A percentile compares a stretch with the other conserved stretches of the same genome.
phyloP scores from a whole-genome alignment of 2,888 invertebrate species.

The Ormyrus thymus region DNA sequence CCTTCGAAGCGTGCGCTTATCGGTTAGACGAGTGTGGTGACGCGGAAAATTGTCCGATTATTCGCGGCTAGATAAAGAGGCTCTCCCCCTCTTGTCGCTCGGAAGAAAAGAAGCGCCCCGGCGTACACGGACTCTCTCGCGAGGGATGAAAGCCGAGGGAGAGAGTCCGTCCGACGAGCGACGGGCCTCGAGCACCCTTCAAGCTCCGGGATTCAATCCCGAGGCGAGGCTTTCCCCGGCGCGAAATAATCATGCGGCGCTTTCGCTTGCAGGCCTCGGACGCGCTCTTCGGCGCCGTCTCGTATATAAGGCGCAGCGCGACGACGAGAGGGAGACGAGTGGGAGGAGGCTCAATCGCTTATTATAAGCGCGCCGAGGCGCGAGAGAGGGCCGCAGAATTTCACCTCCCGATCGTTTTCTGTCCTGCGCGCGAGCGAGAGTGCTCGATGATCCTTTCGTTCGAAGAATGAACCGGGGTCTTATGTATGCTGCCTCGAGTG shows the following conservation, averaged over 20 bases:
- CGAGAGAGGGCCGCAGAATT: neutral
- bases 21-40: slow-evolving; percentile 66
- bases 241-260: slow-evolving; percentile 72
- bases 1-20: slow-evolving; percentile 55
- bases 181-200: slow-evolving; percentile 69
- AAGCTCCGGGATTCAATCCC: slow-evolving; percentile 71
- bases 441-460: slow-evolving; percentile 15
- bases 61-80: slow-evolving; percentile 70
- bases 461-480: neutral
- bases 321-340: slow-evolving; percentile 2
- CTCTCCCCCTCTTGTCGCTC: slow-evolving; percentile 59
- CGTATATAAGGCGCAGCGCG: slow-evolving; percentile 7
- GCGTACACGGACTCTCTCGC: too few species aligned
- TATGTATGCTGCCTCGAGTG: too few species aligned
- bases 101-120: slow-evolving; percentile 17
- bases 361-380: neutral
- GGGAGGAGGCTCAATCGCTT: neutral
- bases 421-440: neutral
- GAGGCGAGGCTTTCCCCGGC: slow-evolving; percentile 59
- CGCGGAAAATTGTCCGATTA: slow-evolving; percentile 72
- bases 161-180: slow-evolving; percentile 57
- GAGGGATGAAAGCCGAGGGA: neutral
- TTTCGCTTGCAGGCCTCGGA: slow-evolving; percentile 67
- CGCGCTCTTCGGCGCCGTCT: slow-evolving; percentile 59
- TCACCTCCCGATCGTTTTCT: neutral